These are phyloP conservation scores for Drosophila flavopinicola DNA, from an alignment of 2,888 invertebrate genomes.

Conservation along the genomic window DNA sequence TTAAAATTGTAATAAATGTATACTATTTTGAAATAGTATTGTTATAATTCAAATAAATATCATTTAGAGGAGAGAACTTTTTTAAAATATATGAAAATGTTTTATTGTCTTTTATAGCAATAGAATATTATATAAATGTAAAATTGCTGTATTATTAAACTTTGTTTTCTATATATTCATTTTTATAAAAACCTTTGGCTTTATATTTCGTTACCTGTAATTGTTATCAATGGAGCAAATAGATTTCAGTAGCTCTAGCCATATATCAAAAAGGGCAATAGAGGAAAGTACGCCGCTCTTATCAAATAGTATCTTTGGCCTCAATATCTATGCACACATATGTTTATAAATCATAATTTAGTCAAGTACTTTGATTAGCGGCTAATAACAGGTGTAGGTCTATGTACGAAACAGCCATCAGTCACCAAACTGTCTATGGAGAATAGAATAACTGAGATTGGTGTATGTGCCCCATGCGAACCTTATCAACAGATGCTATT, in stretches of 20 bases:
- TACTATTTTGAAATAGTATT: too few species aligned
- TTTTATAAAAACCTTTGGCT: too few species aligned
- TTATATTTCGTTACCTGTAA: neutral
- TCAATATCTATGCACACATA: constrained; percentile 10
- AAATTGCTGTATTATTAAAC: too few species aligned
- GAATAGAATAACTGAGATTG: constrained; percentile 8
- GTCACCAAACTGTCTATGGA: constrained; percentile 11
- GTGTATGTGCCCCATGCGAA: too few species aligned
- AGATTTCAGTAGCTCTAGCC: constrained; percentile 10
- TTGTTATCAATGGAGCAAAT: constrained; percentile 26
- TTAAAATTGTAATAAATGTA: too few species aligned
- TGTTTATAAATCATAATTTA: constrained; percentile 47
- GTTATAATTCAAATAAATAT: too few species aligned
- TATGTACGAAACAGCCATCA: constrained; percentile 1
- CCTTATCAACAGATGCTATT: constrained; percentile 17
- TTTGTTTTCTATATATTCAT: too few species aligned
- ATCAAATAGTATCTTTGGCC: constrained; percentile 15
- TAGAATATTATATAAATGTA: too few species aligned
- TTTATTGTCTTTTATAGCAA: too few species aligned
- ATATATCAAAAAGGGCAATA: constrained; percentile 19
- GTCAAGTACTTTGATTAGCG: constrained; percentile 46
- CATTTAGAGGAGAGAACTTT: too few species aligned
- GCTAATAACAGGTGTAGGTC: constrained; percentile 24
- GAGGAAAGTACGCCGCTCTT: neutral
- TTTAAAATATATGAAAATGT: too few species aligned